phyloP scores from a whole-genome alignment of 2,888 invertebrate genomes.

The Pheosia tremula region DNA sequence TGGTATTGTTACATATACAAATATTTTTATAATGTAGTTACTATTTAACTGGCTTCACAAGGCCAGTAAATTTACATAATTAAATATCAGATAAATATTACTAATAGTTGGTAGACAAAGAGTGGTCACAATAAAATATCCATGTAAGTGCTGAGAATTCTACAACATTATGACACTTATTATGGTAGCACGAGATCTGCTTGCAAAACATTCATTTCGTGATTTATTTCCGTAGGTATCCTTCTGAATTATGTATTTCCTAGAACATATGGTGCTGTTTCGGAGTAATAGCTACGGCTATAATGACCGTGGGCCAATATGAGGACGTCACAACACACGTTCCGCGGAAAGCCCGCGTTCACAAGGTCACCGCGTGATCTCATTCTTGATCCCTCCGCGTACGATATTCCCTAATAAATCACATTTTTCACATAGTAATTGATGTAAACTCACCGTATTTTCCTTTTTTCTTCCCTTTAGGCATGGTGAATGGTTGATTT shows the following conservation, averaged over 20 bases:
- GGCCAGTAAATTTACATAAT: conserved; percentile 20
- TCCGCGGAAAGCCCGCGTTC: conserved; percentile 65
- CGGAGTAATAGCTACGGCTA: conserved; percentile 40
- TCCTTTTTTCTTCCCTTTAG: conserved; percentile 91
- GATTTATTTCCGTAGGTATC: background rate
- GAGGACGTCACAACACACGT: conserved; percentile 59
- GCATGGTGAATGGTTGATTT: conserved; percentile 84
- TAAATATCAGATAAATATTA: background rate
- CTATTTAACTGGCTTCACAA: conserved; percentile 21
- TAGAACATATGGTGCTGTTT: conserved; percentile 51
- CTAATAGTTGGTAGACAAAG: conserved; percentile 27
- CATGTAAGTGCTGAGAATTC: conserved; percentile 31
- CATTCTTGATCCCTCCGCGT: conserved; percentile 55
- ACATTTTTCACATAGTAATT: conserved; percentile 14
- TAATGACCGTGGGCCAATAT: conserved; percentile 54
- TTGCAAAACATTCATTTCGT: conserved; percentile 13
- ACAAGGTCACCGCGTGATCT: conserved; percentile 83
- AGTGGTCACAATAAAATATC: conserved; percentile 32
- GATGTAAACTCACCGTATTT: conserved; percentile 86
- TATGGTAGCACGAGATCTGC: conserved; percentile 13
- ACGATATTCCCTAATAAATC: conserved; percentile 25
- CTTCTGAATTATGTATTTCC: conserved; percentile 6
- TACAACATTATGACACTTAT: conserved; percentile 48
- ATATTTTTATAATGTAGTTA: conserved; percentile 24
- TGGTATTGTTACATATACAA: conserved; percentile 27